A percentile compares a stretch with the other conserved stretches of the same genome.
Conservation (phyloP, 2,888 invertebrate species). For the Timandra comae region DNA sequence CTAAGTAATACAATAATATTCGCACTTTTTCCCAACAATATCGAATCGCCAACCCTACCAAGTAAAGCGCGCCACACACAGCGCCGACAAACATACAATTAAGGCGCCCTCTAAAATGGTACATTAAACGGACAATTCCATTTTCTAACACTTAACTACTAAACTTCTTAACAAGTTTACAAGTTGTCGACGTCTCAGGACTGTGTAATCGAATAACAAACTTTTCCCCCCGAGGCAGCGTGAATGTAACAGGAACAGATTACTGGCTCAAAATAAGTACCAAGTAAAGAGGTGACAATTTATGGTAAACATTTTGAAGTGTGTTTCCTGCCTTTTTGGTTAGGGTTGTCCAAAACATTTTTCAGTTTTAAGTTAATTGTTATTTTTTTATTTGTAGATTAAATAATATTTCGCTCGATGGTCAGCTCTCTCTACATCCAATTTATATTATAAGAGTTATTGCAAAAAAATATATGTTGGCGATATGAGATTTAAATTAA, state of each 20-base stretch:
- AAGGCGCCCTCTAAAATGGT: constrained; percentile 24
- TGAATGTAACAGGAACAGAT: constrained; percentile 30
- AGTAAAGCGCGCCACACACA: constrained; percentile 6
- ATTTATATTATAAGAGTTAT: no score
- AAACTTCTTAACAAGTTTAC: constrained; percentile 38
- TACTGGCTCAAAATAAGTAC: constrained; percentile 26
- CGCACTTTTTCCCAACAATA: no score
- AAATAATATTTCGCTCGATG: no score
- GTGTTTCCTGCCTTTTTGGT: constrained; percentile 14
- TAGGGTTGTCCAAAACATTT: constrained; percentile 11
- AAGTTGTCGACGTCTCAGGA: constrained; percentile 29
- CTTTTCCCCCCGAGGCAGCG: constrained; percentile 23
- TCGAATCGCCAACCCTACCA: background rate
- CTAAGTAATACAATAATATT: no score
- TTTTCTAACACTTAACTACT: constrained; percentile 25
- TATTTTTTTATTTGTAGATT: no score
- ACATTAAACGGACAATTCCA: constrained; percentile 26
- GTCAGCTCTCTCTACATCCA: no score
- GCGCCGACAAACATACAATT: constrained; percentile 20
- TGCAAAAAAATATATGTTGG: no score
- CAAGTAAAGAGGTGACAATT: constrained; percentile 18
- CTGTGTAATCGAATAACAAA: constrained; percentile 38
- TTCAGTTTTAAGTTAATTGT: no score
- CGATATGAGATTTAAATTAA: no score
- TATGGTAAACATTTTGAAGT: constrained; percentile 22